Percentiles rank a stretch among this genome's conserved stretches.
phyloP scores from a whole-genome alignment of 2,113 vertebrate species.

The Plotosus lineatus region DNA sequence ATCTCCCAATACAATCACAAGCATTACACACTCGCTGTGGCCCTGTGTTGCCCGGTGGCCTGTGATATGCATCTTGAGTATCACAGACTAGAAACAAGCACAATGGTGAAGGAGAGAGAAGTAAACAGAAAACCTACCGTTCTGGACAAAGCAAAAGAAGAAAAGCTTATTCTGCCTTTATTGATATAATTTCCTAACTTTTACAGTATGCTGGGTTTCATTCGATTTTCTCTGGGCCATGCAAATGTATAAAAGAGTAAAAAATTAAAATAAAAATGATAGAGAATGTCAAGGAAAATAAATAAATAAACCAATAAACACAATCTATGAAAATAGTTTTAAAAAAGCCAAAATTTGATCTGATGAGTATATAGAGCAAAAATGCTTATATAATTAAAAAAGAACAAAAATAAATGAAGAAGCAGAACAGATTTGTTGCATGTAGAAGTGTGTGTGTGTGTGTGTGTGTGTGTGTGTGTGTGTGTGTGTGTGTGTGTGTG shows the following conservation, averaged over 20 bases:
- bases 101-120: not conserved
- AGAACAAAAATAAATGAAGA: not conserved
- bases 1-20: conserved; percentile 74
- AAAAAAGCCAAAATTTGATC: not conserved
- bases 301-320: too few species aligned
- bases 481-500: conserved; percentile 33
- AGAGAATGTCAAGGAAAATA: too few species aligned
- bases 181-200: not conserved
- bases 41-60: conserved; percentile 69
- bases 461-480: not conserved
- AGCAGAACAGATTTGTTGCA: not conserved
- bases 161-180: conserved; percentile 7
- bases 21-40: conserved; percentile 65
- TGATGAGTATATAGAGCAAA: not conserved
- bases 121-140: conserved; percentile 4
- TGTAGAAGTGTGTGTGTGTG: not conserved
- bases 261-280: too few species aligned
- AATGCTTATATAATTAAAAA: not conserved
- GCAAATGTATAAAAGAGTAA: too few species aligned
- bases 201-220: not conserved
- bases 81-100: conserved; percentile 49
- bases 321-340: too few species aligned
- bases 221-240: conserved; percentile 27
- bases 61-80: conserved; percentile 75
- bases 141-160: conserved; percentile 25